Conservation (phyloP, 2,888 invertebrate species). For the Drosophila mayaguana region DNA sequence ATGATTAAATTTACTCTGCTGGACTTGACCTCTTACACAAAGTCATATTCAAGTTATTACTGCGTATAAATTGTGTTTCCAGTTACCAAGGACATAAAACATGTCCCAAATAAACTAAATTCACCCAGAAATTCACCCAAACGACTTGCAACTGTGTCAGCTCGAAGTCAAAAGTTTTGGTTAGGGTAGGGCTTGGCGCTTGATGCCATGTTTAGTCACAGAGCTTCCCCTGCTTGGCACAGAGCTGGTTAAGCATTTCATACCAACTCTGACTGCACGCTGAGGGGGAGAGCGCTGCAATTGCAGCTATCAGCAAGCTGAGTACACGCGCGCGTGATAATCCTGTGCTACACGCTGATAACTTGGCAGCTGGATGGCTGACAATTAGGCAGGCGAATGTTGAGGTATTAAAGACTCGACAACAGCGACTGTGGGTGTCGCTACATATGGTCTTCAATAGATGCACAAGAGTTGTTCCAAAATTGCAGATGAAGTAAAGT, state of each 20-base stretch:
- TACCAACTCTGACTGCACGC: background rate
- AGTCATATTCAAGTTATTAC: background rate
- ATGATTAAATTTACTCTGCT: too few relatives aligned
- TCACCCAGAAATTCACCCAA: background rate
- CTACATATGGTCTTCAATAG: background rate
- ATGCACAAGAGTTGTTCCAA: background rate
- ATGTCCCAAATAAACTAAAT: background rate
- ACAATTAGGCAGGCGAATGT: slow-evolving; percentile 1
- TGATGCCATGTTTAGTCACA: background rate
- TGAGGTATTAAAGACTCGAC: background rate
- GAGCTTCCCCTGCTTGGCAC: slow-evolving; percentile 15
- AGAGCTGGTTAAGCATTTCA: slow-evolving; percentile 1
- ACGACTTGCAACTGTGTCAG: background rate
- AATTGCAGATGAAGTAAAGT: background rate
- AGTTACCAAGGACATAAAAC: background rate
- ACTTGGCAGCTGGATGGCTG: slow-evolving; percentile 5
- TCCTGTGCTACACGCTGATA: slow-evolving; percentile 4
- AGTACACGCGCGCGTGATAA: slow-evolving; percentile 6
- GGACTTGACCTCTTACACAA: too few relatives aligned
- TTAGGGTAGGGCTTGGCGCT: background rate
- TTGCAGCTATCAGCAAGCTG: background rate
- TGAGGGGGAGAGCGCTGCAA: background rate
- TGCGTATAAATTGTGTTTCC: background rate
- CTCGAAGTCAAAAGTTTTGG: background rate
- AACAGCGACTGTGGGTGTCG: background rate